phyloP scores from a whole-genome alignment of 2,888 invertebrate species.

The Amitus sp. region DNA sequence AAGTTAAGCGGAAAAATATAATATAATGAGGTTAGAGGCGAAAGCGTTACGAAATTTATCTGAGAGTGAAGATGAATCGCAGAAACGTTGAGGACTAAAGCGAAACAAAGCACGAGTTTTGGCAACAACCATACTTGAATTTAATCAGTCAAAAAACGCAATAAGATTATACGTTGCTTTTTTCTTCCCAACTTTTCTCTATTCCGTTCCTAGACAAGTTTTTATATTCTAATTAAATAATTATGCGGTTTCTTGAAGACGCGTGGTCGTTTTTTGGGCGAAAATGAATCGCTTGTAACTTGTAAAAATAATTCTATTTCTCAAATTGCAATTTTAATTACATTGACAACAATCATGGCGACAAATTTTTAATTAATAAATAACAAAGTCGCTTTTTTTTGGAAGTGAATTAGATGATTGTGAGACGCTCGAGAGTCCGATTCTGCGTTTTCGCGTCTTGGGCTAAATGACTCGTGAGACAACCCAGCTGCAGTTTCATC shows the following conservation, averaged over 20 bases:
- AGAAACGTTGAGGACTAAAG: too few species aligned
- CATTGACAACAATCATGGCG: conserved; percentile 22
- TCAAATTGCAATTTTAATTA: conserved; percentile 16
- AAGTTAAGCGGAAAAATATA: too few species aligned
- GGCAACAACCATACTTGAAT: too few species aligned
- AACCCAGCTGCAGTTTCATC: conserved; percentile 60
- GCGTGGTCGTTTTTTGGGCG: background rate
- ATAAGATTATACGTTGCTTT: too few species aligned
- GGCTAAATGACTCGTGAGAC: conserved; percentile 42
- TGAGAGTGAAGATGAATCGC: too few species aligned
- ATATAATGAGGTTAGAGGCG: too few species aligned
- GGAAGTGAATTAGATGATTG: conserved; percentile 38
- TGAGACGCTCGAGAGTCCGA: conserved; percentile 40
- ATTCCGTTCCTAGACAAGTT: conserved; percentile 8
- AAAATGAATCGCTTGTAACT: conserved; percentile 14
- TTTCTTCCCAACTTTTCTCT: too few species aligned
- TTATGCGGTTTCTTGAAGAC: too few species aligned
- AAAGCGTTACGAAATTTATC: too few species aligned
- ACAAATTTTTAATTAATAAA: conserved; percentile 12
- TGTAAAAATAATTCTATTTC: conserved; percentile 35
- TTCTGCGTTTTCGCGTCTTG: conserved; percentile 10
- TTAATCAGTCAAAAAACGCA: too few species aligned
- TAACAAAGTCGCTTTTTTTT: conserved; percentile 8
- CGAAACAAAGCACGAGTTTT: too few species aligned
- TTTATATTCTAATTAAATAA: too few species aligned